Evolutionary conservation across 2,888 invertebrate genomes (phyloP).

Genomic region (Drosophila engyochracea): DNA sequence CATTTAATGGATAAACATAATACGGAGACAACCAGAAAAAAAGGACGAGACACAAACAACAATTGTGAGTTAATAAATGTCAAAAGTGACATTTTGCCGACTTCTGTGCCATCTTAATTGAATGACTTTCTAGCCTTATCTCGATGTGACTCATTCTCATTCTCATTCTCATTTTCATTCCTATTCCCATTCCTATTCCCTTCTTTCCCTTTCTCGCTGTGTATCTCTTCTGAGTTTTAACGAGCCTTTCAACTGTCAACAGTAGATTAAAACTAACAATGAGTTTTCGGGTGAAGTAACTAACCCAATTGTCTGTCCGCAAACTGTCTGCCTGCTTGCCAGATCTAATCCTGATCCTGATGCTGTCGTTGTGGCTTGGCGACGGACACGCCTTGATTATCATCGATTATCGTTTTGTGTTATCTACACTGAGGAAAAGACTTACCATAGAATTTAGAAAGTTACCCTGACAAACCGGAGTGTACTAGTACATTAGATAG

Average conservation of each 20-base stretch:
- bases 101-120: constrained; percentile 66
- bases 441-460: background rate
- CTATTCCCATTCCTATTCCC: background rate
- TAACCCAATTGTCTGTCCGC: constrained; percentile 17
- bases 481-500: constrained; percentile 15
- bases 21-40: constrained; percentile 2
- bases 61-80: constrained; percentile 76
- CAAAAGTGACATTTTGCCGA: constrained; percentile 64
- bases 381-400: constrained; percentile 24
- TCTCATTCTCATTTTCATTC: constrained; percentile 5
- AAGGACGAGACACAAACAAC: constrained; percentile 44
- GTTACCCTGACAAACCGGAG: background rate
- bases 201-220: constrained; percentile 4
- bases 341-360: constrained; percentile 8
- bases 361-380: constrained; percentile 16
- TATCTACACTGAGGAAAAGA: constrained; percentile 7
- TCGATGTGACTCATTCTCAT: constrained; percentile 45
- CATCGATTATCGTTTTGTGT: constrained; percentile 23
- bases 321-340: constrained; percentile 6
- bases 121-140: constrained; percentile 62
- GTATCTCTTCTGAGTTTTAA: constrained; percentile 48
- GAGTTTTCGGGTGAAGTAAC: constrained; percentile 26
- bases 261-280: constrained; percentile 61
- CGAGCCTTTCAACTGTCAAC: constrained; percentile 70
- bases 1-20: constrained; percentile 12